A percentile compares a stretch with the other conserved stretches of the same genome.
Conservation (phyloP, 2,113 vertebrate genomes). For the Rhinolophus sinicus region DNA sequence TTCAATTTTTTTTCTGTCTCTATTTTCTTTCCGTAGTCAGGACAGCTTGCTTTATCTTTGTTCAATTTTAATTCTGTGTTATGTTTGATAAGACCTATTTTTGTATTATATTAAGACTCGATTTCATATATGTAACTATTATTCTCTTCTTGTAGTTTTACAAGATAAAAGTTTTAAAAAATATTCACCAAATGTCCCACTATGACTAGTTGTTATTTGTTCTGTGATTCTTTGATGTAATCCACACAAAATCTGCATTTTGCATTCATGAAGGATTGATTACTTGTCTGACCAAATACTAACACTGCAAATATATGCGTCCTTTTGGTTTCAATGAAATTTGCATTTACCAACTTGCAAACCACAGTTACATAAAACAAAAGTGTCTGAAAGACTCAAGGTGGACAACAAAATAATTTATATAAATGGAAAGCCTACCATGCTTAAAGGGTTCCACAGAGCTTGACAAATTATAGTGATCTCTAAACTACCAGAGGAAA, state of each 20-base stretch:
- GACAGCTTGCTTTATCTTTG: constrained; percentile 63
- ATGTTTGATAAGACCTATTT: constrained; percentile 61
- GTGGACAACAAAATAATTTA: constrained; percentile 20
- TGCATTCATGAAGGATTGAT: constrained; percentile 32
- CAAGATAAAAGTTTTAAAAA: constrained; percentile 47
- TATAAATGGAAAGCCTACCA: not conserved
- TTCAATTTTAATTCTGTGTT: constrained; percentile 70
- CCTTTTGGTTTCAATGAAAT: constrained; percentile 48
- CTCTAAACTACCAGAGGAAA: not conserved
- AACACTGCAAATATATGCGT: constrained; percentile 9
- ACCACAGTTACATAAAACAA: constrained; percentile 23
- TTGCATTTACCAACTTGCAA: constrained; percentile 26
- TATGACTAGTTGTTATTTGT: constrained; percentile 27
- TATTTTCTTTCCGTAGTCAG: constrained; percentile 66
- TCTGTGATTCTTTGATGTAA: constrained; percentile 18
- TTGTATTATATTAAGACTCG: constrained; percentile 59
- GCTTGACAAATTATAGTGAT: not conserved
- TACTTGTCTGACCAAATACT: constrained; percentile 55
- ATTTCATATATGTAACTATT: constrained; percentile 36
- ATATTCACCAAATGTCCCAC: constrained; percentile 43
- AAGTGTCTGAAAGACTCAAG: constrained; percentile 17
- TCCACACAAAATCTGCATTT: constrained; percentile 36
- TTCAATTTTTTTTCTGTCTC: constrained; percentile 71
- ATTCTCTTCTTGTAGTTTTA: constrained; percentile 42
- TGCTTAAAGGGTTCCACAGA: not conserved